Base-by-base conservation (phyloP, 2,888 invertebrate species). In the Sesia bembeciformis region DNA sequence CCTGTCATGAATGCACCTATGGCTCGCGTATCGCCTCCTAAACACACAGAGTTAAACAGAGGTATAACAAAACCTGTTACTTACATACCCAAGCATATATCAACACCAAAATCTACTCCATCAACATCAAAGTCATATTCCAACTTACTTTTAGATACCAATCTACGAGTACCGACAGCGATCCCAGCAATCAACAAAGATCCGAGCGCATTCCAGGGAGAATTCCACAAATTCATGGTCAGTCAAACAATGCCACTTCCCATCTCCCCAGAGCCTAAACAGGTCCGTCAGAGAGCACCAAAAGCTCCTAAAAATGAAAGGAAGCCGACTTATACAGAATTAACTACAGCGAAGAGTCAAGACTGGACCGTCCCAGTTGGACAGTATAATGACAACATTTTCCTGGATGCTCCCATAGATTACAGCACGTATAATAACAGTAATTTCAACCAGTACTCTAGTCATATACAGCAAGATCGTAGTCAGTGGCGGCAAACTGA, bases 361-460 rank as follows among this genome's bases (percentile, higher is more conserved):
- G 75, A 75, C 3, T 76, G 73, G 62, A 63, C 73, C 0, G 58
- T 75, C 58, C 89, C 89, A 0, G 58, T 82, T 0, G 84, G 85
- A 0, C 88, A 88, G 53, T 89, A 89, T 55, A 89, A 82, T 51
- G 89, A 89, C 52, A 75, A 62, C 40, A 87, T 89, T 55, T 84
- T 89, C 61, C 49, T 86, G 23, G 78, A 77, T 6, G 58, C 70
- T 0, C 82, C 85, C 0, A 56, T 83, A 55, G 84, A 85, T 58
- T 84, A 74, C 56, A 67, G 83, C 55, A 79, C 72, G 3, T 64
- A 74, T 53, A 40, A 57, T 3, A 54, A 54, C 50, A 46, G 46
- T 6, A 23, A 41, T 56, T 53, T 7, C 61, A 64, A 4, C 49
- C n/a, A 46, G 23, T 46, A 8, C 59, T 4, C 56, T 68, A 3